Evolutionary conservation across 2,113 vertebrate genomes (phyloP), one percentile per base, ranked within the genome.

Genomic region (Holacanthus passer): DNA sequence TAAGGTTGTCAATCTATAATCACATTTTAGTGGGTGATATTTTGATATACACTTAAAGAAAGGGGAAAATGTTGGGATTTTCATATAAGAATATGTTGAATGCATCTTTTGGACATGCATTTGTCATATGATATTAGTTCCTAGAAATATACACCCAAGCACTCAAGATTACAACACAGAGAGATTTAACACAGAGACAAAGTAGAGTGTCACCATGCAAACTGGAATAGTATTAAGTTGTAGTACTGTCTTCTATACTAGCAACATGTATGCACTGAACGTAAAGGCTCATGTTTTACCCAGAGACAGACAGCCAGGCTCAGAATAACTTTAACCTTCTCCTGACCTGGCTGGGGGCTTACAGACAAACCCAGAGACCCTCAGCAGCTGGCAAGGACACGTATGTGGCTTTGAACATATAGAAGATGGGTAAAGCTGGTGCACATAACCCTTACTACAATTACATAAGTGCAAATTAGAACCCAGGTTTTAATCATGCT

Each of bases 321-420:
- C 73, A 82, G 74, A 90, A 94, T 94, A 94, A 50, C 90, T 79
- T 58, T n/a, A 81, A 83, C 89, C 77, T 91, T 86, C 50, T 79
- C 43, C 45, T 90, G 79, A 67, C 59, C 77, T 76, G 71, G 48
- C 59, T 67, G 50, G 32, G 31, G 50, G 73, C 71, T 84, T 75
- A 45, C 39, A 69, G 69, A 83, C 56, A 47, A 88, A 85, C 86
- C 56, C 71, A 55, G 17, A 37, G 48, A 83, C 71, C 72, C 41
- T 13, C 72, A 81, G 41, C 87, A 83, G 89, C 80, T 87, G 87
- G 78, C n/a, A 7, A 22, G 12, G 37, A 74, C 77, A 87, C 7
- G 39, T 43, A 84, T 80, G 82, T 65, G 9, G 53, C 43, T 60
- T 37, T 82, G 29, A 78, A 56, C 64, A 71, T 65, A 50, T 48